A percentile compares a stretch with the other conserved stretches of the same genome.
These are phyloP conservation scores for Strix uralensis DNA, from an alignment of 2,113 vertebrate genomes.

Conservation along the genomic window DNA sequence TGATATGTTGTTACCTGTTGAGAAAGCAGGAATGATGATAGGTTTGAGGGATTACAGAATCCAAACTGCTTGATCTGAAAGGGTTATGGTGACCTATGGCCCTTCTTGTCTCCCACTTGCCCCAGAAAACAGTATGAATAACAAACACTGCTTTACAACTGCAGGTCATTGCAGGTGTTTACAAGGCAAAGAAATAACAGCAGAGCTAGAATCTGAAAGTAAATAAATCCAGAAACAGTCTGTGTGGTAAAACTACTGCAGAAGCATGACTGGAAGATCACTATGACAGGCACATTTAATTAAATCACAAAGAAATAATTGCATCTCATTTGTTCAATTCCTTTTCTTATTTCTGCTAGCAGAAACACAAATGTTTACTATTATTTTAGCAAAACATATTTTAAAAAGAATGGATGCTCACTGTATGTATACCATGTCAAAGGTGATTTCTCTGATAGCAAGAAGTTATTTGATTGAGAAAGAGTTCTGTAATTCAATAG, in stretches of 20 bases:
- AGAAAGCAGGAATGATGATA: conserved; percentile 9
- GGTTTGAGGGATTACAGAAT: conserved; percentile 11
- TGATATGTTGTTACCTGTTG: background rate
- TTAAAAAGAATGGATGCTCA: conserved; percentile 28
- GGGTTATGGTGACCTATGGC: conserved; percentile 12
- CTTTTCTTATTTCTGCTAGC: conserved; percentile 1
- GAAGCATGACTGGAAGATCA: background rate
- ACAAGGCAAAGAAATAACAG: conserved; percentile 57
- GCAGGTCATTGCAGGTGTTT: conserved; percentile 35
- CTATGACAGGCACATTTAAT: background rate
- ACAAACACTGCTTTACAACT: conserved; percentile 50
- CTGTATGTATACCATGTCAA: background rate
- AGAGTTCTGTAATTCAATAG: background rate
- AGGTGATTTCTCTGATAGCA: background rate
- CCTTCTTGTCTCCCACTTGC: conserved; percentile 22
- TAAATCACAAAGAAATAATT: conserved; percentile 37
- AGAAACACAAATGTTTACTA: conserved; percentile 5
- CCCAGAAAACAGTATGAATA: conserved; percentile 58
- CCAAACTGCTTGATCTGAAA: conserved; percentile 46
- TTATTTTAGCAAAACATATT: conserved; percentile 24
- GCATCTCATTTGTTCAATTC: background rate
- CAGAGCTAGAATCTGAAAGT: conserved; percentile 48
- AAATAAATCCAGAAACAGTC: conserved; percentile 58
- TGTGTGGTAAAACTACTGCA: conserved; percentile 26
- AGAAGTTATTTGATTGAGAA: background rate